Evolutionary conservation across 2,888 invertebrate genomes (phyloP), one percentile per base, ranked within the genome.

Genomic region (Ichneumoninae sp.): DNA sequence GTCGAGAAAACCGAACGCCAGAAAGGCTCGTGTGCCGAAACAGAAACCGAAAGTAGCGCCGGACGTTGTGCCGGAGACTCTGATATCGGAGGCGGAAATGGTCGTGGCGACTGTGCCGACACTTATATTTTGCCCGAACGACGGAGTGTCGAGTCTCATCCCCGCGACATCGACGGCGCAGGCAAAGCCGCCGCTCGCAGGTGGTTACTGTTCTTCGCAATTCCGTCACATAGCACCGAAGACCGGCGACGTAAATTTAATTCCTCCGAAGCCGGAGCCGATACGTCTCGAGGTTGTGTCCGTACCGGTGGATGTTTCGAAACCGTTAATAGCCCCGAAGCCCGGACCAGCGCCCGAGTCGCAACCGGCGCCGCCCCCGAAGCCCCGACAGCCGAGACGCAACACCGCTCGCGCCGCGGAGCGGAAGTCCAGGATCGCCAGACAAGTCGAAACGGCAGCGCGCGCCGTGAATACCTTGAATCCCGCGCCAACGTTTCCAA

Each of bases 171-270:
- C 78, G 6, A 30, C 54, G 0, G n/a, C 60, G 19, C 54, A 66
- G 0, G 16, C 33, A 8, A 76, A 76, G 26, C 3, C 19, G 3
- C 16, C 47, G 10, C 1, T 13, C 16, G 16, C 33, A 16, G 50
- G 79, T 47, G 82, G 82, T 47, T 85, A 85, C 30, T 69, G 71
- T 47, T 70, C 76, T n/a, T 88, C 90, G 0, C 89, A 89, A 13
- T 92, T 90, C 73, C 52, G 92, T 50, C 92, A 92, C 0, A 92
- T 92, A 16, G 90, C 89, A 0, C 92, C 93, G 16, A 92, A 93
- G 80, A 73, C 33, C 13, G 13, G 47, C 13, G 73, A 7, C 19
- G 57, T 19, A 22, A 76, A 26, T 47, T 47, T 47, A n/a, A 36
- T 10, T 4, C 47, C 71, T 2, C 54, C 83, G 16, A 82, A n/a